These are phyloP conservation scores for Neodiprion fabricii DNA, from an alignment of 1,140 invertebrate species.

Conservation along the genomic window DNA sequence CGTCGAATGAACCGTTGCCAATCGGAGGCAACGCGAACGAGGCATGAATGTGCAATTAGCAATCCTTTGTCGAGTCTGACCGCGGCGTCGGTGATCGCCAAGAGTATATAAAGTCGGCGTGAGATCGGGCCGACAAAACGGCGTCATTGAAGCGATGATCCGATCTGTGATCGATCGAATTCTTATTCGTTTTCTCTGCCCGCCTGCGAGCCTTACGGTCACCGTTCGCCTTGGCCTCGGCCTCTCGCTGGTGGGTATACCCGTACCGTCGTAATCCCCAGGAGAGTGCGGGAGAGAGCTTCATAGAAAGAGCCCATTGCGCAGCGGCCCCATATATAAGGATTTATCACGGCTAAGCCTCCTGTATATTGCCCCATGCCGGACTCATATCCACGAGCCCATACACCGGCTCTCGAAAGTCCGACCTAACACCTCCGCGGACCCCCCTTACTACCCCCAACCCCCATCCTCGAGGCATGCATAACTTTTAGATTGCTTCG, in stretches of 20 bases:
- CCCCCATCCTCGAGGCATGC: background rate
- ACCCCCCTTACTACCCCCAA: background rate
- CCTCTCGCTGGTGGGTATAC: conserved; percentile 40
- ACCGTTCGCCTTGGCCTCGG: background rate
- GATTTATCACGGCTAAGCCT: conserved; percentile 62
- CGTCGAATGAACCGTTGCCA: background rate
- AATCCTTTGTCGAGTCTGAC: background rate
- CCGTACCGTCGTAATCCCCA: conserved; percentile 50
- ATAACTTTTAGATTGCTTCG: background rate
- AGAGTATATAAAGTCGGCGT: background rate
- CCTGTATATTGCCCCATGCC: conserved; percentile 57
- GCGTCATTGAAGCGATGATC: conserved; percentile 54
- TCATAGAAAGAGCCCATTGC: conserved; percentile 54
- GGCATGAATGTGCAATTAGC: background rate
- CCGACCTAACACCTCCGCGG: no score
- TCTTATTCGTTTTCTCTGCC: conserved; percentile 65
- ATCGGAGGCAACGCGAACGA: no score
- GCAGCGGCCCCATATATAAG: conserved; percentile 59
- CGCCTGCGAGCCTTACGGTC: background rate
- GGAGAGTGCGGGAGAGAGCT: conserved; percentile 51
- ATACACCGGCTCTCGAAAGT: no score
- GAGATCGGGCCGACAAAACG: background rate
- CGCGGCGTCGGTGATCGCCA: background rate
- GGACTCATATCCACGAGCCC: conserved; percentile 26
- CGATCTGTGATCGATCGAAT: conserved; percentile 72